Evolutionary conservation across 2,888 invertebrate genomes (phyloP).

Genomic region (Nephrotoma flavescens): DNA sequence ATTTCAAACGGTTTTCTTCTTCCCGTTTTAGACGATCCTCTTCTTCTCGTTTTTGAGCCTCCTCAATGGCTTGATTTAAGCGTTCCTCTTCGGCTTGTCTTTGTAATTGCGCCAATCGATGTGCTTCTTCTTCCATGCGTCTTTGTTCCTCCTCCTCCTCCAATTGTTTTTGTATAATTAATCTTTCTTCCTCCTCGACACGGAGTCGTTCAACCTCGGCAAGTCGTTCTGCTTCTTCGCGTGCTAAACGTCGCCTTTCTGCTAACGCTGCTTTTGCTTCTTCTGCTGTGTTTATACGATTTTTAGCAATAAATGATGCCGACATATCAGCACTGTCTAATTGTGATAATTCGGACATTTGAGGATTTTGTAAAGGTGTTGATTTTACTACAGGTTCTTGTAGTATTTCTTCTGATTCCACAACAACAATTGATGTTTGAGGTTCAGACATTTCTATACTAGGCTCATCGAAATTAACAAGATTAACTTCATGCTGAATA

Average conservation of each 20-base stretch:
- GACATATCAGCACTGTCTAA: constrained; percentile 21
- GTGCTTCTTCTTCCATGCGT: constrained; percentile 64
- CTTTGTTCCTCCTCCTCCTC: constrained; percentile 75
- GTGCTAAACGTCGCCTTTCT: constrained; percentile 69
- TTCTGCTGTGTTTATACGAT: constrained; percentile 73
- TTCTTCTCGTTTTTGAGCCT: constrained; percentile 60
- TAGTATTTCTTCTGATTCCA: not conserved
- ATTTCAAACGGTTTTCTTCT: constrained; percentile 44
- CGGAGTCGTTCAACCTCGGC: constrained; percentile 70
- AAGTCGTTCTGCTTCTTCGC: constrained; percentile 84
- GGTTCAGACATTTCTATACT: not conserved
- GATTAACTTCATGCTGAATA: not conserved
- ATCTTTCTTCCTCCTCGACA: constrained; percentile 55
- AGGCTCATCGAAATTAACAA: not conserved
- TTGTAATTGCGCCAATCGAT: constrained; percentile 63
- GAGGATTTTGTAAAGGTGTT: not conserved
- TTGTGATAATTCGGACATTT: not conserved
- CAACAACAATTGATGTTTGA: not conserved
- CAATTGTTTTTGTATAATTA: constrained; percentile 53
- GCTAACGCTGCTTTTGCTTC: constrained; percentile 89
- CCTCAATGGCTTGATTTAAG: constrained; percentile 67
- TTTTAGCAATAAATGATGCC: constrained; percentile 51
- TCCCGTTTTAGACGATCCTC: constrained; percentile 59
- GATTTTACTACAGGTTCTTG: not conserved
- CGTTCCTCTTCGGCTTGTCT: constrained; percentile 73